phyloP scores from a whole-genome alignment of 2,888 invertebrate genomes.

The Fabriciana adippe region DNA sequence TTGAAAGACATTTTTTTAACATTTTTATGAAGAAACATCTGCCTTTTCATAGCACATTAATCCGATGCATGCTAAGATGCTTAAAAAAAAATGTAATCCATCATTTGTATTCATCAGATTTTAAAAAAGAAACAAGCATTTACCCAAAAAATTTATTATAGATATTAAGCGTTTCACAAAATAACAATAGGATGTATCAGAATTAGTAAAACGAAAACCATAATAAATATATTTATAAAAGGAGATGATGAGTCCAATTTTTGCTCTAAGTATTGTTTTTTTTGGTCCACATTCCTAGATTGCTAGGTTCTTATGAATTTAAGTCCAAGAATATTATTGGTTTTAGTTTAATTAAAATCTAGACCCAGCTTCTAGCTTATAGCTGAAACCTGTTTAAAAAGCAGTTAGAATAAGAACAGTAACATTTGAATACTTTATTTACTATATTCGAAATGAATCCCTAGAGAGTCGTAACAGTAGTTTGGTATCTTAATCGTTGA shows the following conservation, averaged over 20 bases:
- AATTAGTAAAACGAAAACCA: background rate
- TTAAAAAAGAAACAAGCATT: slow-evolving; percentile 34
- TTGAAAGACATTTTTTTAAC: slow-evolving; percentile 1
- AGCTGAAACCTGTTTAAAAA: no score
- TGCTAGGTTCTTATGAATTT: no score
- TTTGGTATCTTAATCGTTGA: slow-evolving; percentile 25
- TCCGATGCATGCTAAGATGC: slow-evolving; percentile 42
- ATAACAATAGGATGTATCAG: slow-evolving; percentile 8
- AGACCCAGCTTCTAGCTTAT: no score
- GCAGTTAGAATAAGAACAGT: no score
- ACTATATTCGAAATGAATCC: background rate
- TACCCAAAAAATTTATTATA: slow-evolving; percentile 27
- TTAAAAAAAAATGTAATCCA: slow-evolving; percentile 44
- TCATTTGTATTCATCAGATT: slow-evolving; percentile 45
- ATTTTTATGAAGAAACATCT: slow-evolving; percentile 42
- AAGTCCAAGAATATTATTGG: no score
- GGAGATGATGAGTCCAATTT: no score
- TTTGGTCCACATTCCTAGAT: no score
- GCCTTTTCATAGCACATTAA: slow-evolving; percentile 45
- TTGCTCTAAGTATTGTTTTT: no score
- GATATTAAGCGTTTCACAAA: slow-evolving; percentile 11
- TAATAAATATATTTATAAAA: background rate
- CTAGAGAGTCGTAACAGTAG: slow-evolving; percentile 11
- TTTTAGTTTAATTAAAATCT: no score
- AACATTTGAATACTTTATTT: background rate